Evolutionary conservation across 2,888 invertebrate genomes (phyloP).

Genomic region (Cryptocephalus moraei): DNA sequence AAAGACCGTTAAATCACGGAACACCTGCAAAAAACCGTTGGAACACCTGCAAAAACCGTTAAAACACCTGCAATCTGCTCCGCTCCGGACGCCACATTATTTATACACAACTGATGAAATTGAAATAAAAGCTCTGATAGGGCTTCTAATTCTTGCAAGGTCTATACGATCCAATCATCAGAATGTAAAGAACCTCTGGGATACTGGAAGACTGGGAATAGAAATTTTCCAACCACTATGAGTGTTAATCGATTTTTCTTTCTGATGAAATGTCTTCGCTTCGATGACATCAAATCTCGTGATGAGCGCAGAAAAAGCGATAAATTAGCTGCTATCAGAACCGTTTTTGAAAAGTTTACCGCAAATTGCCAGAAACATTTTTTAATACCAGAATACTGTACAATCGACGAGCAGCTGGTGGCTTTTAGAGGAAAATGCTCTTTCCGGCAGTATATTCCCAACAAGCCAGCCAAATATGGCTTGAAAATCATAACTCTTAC

Average conservation of each 20-base stretch:
- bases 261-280: constrained; percentile 13
- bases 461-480: constrained; percentile 23
- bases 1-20: no score
- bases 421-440: constrained; percentile 20
- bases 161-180: not conserved
- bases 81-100: no score
- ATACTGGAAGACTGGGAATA: not conserved
- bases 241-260: not conserved
- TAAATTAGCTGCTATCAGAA: constrained; percentile 16
- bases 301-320: constrained; percentile 11
- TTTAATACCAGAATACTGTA: not conserved
- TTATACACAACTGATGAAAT: no score
- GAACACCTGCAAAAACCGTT: no score
- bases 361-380: constrained; percentile 19
- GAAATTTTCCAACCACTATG: constrained; percentile 7
- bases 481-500: constrained; percentile 20
- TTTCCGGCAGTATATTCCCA: constrained; percentile 24
- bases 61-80: no score
- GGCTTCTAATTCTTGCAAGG: not conserved
- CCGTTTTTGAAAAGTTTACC: constrained; percentile 23
- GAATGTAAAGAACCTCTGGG: not conserved
- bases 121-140: not conserved
- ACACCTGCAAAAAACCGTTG: no score
- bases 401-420: not conserved
- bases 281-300: constrained; percentile 15